A percentile compares a stretch with the other conserved stretches of the same genome.
These are phyloP conservation scores for Parambassis ranga DNA, from an alignment of 2,797 vertebrate genomes.

Conservation along the genomic window DNA sequence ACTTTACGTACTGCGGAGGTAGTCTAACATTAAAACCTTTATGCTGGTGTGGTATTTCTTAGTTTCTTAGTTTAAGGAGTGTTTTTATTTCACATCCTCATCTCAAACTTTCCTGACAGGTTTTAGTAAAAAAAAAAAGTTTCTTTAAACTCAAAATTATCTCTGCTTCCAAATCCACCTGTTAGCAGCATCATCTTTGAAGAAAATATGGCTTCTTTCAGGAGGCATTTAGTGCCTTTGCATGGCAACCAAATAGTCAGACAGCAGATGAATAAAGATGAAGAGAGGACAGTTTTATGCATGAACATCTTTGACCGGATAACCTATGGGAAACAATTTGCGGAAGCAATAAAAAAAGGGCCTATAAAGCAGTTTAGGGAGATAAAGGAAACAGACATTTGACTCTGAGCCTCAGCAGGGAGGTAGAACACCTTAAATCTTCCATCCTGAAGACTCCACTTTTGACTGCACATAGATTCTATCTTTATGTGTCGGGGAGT, in stretches of 20 bases:
- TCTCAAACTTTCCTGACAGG: background rate
- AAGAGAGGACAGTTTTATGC: slow-evolving; percentile 52
- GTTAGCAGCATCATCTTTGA: background rate
- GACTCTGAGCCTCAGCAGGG: slow-evolving; percentile 39
- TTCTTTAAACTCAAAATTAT: slow-evolving; percentile 11
- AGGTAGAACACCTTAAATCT: slow-evolving; percentile 66
- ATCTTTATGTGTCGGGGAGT: slow-evolving; percentile 67
- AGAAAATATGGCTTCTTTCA: slow-evolving; percentile 31
- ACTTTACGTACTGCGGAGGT: background rate
- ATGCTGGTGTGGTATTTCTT: too few relatives aligned
- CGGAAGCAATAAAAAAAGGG: slow-evolving; percentile 62
- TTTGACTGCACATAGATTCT: slow-evolving; percentile 53
- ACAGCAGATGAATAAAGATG: slow-evolving; percentile 53
- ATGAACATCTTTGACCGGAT: slow-evolving; percentile 52
- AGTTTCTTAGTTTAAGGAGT: background rate
- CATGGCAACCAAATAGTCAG: slow-evolving; percentile 38
- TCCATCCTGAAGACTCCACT: slow-evolving; percentile 49
- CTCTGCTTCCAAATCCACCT: background rate
- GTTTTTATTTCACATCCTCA: background rate
- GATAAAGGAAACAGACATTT: slow-evolving; percentile 63
- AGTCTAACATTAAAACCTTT: too few relatives aligned
- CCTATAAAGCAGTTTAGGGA: slow-evolving; percentile 54
- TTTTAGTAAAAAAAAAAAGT: background rate
- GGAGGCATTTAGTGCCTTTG: slow-evolving; percentile 36
- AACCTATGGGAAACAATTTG: slow-evolving; percentile 61